Base-by-base conservation (phyloP, 64 coral and sea anemone species). In the Platygyra sinensis region DNA sequence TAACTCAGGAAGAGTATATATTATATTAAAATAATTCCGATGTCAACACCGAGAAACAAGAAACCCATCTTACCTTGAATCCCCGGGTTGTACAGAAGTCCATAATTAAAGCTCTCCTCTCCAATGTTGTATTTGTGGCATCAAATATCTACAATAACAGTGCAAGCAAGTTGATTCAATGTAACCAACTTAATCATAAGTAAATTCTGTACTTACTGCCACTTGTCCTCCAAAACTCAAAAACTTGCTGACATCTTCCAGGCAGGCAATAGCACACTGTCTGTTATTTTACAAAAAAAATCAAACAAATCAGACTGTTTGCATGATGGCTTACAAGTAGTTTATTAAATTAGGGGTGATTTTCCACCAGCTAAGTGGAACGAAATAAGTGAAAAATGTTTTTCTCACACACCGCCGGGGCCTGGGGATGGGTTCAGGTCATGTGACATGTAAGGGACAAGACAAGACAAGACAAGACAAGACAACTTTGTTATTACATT, bases 121-220 rank as follows among this genome's bases (percentile, higher is more conserved):
- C 96, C 27, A 91, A 77, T 30, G 96, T 98, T 24, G 81, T 98
- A 67, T 98, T 98, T 76, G 96, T 98, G 28, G 96, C 96, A 98
- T 98, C 96, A 93, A 95, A 98, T 65, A 98, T 95, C 96, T 98
- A 46, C 42, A 46, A 5, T 46, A 57, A 57, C 15, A 85, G 25
- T 69, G 22, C 2, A 67, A 30, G 33, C 22, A 28, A 36, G 31
- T 2, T 76, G 51, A 76, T 14, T 24, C 16, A 25, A 12, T 76
- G 62, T 19, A 16, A 72, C 22, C 52, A 75, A 22, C 25, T 31
- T 15, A 10, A 36, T 3, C 3, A 36, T 36, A 36, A 36, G 3
- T 6, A 5, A 46, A n/a, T n/a, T n/a, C n/a, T 6, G 42, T 17
- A 93, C 93, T 93, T 85, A 98, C 96, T 46, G 87, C 96, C 51